phyloP scores from a whole-genome alignment of 2,888 invertebrate species.

The Drosophila conformis region DNA sequence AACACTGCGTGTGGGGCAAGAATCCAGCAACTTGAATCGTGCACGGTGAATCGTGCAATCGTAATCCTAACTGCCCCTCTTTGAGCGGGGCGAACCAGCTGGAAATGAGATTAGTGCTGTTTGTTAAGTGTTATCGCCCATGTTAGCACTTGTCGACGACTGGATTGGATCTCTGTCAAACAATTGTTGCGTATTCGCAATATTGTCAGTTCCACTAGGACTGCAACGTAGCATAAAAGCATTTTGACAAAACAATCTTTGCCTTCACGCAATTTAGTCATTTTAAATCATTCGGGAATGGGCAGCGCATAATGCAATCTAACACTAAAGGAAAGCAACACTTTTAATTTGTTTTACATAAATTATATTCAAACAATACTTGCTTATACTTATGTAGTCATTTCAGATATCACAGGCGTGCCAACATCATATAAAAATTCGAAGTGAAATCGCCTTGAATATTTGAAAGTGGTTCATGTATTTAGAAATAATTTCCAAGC shows the following conservation, averaged over 20 bases:
- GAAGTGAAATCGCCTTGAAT: neutral
- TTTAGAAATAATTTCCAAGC: neutral
- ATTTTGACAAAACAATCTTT: neutral
- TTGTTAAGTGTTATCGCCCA: conserved; percentile 74
- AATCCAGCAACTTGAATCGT: conserved; percentile 10
- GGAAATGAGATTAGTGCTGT: conserved; percentile 70
- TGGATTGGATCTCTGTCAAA: conserved; percentile 52
- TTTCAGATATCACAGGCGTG: neutral
- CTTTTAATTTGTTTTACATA: neutral
- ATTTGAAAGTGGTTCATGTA: neutral
- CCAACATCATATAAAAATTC: neutral
- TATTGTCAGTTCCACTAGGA: neutral
- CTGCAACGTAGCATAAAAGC: neutral
- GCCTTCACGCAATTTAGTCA: no score
- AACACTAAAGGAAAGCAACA: neutral
- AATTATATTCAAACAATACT: neutral
- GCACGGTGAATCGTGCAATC: conserved; percentile 23
- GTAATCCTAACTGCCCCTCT: conserved; percentile 6
- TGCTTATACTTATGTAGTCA: neutral
- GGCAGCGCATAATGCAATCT: neutral
- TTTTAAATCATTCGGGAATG: neutral
- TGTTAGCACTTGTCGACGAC: conserved; percentile 72
- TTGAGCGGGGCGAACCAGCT: conserved; percentile 39
- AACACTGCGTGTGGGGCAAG: conserved; percentile 25
- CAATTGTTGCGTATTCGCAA: conserved; percentile 59